A percentile compares a stretch with the other conserved stretches of the same genome.
Conservation (phyloP, 92 coral and sea anemone species). For the Epizoanthus illoricatus region DNA sequence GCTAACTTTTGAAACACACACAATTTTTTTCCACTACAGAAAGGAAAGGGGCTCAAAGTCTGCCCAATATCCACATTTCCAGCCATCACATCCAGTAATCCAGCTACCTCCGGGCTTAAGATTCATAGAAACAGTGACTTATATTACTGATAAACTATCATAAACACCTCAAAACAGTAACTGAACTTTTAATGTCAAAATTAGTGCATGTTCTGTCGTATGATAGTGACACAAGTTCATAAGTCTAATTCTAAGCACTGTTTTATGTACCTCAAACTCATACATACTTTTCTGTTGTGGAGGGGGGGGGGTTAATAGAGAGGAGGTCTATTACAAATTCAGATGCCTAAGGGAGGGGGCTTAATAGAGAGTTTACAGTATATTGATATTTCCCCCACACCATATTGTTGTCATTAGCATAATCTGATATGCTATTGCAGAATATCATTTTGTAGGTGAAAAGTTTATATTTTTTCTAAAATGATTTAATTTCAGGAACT, state of each 20-base stretch:
- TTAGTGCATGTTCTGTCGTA: background rate
- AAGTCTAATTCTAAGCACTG: slow-evolving; percentile 1
- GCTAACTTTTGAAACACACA: background rate
- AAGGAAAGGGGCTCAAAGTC: too few relatives aligned
- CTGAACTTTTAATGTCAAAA: too few relatives aligned
- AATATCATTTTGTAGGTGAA: slow-evolving; percentile 1
- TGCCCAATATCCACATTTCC: background rate
- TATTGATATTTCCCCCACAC: background rate
- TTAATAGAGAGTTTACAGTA: background rate
- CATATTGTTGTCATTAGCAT: slow-evolving; percentile 9
- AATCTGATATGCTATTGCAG: slow-evolving; percentile 11
- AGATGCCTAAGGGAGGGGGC: background rate
- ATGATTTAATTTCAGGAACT: slow-evolving; percentile 41
- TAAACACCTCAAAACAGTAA: too few relatives aligned
- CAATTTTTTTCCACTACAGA: background rate
- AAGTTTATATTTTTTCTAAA: background rate
- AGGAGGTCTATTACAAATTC: background rate
- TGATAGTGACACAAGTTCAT: background rate
- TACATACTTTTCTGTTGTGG: slow-evolving; percentile 9
- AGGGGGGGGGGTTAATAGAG: background rate
- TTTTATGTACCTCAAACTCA: slow-evolving; percentile 2
- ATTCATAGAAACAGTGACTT: background rate
- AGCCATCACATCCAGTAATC: background rate
- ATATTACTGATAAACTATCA: too few relatives aligned
- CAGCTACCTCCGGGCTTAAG: slow-evolving; percentile 13